Evolutionary conservation across 1,140 invertebrate genomes (phyloP).

Genomic region (Saccostrea cuccullata): DNA sequence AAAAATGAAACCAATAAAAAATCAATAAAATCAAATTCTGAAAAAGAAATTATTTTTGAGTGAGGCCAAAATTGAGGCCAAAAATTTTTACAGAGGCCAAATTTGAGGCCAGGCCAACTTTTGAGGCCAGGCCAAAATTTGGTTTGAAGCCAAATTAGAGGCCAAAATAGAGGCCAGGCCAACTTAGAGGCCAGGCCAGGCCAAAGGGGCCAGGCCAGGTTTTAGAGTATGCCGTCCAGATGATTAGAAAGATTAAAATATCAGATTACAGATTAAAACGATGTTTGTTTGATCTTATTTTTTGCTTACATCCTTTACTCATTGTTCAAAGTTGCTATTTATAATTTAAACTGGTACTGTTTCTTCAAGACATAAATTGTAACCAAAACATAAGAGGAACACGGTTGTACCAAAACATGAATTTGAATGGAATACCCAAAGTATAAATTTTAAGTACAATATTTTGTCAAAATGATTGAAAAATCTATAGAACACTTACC

Average conservation of each 20-base stretch:
- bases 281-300: not conserved
- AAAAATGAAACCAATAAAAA: too few relatives aligned
- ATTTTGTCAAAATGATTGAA: not conserved
- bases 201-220: too few relatives aligned
- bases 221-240: too few relatives aligned
- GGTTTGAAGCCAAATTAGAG: too few relatives aligned
- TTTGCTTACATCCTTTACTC: not conserved
- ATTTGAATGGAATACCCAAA: not conserved
- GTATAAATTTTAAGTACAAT: not conserved
- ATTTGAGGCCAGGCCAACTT: too few relatives aligned
- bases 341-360: not conserved
- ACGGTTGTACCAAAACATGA: not conserved
- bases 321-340: not conserved
- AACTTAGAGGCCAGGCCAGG: too few relatives aligned
- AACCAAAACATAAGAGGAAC: not conserved
- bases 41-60: too few relatives aligned
- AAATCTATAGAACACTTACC: slow-evolving; percentile 32
- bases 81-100: too few relatives aligned
- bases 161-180: too few relatives aligned
- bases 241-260: not conserved
- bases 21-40: too few relatives aligned
- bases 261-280: not conserved
- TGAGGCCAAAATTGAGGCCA: too few relatives aligned
- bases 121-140: too few relatives aligned
- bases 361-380: not conserved